Base-by-base conservation (phyloP, 1,140 invertebrate species). In the Ceratosolen fusciceps region DNA sequence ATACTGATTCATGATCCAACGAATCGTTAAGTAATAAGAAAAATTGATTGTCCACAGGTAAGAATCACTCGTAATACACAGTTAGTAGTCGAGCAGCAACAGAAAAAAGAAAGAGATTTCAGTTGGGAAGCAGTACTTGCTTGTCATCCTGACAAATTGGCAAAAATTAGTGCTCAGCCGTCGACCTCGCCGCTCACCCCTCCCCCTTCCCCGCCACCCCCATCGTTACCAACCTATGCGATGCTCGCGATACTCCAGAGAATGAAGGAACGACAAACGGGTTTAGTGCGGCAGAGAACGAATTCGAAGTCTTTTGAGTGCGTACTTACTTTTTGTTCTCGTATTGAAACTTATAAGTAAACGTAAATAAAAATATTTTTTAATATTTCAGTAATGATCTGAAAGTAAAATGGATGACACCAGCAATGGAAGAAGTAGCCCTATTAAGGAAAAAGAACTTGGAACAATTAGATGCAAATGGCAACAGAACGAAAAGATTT, bases 191-290 rank as follows among this genome's bases (percentile, higher is more conserved):
- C 88, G 19, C 82, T 88, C 24, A 88, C 89, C 24, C 90, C 90
- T 2, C 88, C 88, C 68, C 86, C 88, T 8, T 87, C 87, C 31
- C 87, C 86, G 9, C 37, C 81, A 29, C 77, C 85, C 31, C 83
- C 85, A 0, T 84, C 87, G 19, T 74, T 88, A 26, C 91, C 91
- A 16, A 92, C 91, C 4, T 91, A 91, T 34, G 91, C 91, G 0
- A 92, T 92, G 91, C 81, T 92, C 12, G 83, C 87, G n/a, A 86
- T 92, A 34, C 83, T 91, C 79, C 86, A 89, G 71, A 88, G 81
- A 76, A 91, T 90, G 83, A 91, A 89, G 74, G 87, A 90, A 24
- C 85, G 82, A 79, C 86, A 86, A 80, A 83, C 84, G n/a, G 82
- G 85, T 49, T 62, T 82, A 39, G 80, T 83, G 26, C 87, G 82